phyloP scores from a whole-genome alignment of 1,140 invertebrate species.

The Megalopta genalis region DNA sequence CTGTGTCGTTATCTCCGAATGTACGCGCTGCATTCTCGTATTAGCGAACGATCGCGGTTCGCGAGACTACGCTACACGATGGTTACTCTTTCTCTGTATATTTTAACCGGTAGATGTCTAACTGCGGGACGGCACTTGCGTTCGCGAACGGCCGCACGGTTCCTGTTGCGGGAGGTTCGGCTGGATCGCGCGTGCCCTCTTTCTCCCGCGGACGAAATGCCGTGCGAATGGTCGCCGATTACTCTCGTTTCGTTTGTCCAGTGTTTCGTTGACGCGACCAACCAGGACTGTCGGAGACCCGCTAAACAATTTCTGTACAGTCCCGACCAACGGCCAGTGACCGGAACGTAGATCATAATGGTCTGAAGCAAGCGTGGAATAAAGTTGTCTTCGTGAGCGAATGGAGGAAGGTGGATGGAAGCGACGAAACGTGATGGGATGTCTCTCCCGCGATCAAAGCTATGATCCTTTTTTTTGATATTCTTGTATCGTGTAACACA shows the following conservation, averaged over 20 bases:
- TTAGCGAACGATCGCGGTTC: neutral
- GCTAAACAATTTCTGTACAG: slow-evolving; percentile 5
- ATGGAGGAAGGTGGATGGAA: neutral
- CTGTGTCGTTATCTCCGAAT: no score
- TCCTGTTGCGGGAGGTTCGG: neutral
- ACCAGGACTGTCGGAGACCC: neutral
- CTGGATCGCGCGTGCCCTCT: neutral
- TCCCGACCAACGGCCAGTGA: slow-evolving; percentile 28
- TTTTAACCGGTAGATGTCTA: slow-evolving; percentile 32
- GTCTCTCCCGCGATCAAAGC: neutral
- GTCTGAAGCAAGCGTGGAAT: neutral
- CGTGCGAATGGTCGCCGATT: slow-evolving; percentile 9
- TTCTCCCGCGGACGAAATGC: neutral
- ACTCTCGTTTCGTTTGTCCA: neutral
- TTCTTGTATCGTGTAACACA: neutral
- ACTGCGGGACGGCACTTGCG: neutral
- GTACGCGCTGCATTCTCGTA: neutral
- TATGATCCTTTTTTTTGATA: neutral
- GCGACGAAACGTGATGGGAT: no score
- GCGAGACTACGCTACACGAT: neutral
- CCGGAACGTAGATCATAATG: neutral
- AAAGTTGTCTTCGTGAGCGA: neutral
- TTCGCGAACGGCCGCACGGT: neutral
- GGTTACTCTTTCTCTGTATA: slow-evolving; percentile 17
- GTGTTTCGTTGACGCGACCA: neutral